Conservation (phyloP, 2,888 invertebrate genomes). For the Apantesis nais region DNA sequence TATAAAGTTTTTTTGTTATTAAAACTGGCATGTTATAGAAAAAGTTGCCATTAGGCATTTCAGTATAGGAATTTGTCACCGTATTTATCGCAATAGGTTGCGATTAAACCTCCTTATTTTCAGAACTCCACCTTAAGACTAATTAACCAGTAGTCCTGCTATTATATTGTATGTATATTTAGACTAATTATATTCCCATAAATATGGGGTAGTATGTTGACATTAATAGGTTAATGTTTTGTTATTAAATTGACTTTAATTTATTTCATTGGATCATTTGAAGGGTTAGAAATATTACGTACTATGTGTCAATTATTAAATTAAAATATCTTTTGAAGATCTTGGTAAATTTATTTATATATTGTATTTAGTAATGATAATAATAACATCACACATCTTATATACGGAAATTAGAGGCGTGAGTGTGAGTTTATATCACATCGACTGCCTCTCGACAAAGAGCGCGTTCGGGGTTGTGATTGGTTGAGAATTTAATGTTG, state of each 20-base stretch:
- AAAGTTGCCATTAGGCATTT: not conserved
- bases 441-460: too few species aligned
- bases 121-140: constrained; percentile 9
- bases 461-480: too few species aligned
- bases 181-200: constrained; percentile 35
- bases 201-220: constrained; percentile 15
- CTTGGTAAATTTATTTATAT: too few species aligned
- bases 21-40: not conserved
- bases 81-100: not conserved
- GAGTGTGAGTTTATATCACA: too few species aligned
- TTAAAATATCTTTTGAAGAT: too few species aligned
- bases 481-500: too few species aligned
- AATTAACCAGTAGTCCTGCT: constrained; percentile 8
- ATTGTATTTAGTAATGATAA: too few species aligned
- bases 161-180: constrained; percentile 21
- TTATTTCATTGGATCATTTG: not conserved
- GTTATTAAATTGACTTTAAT: constrained; percentile 3
- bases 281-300: not conserved
- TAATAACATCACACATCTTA: too few species aligned
- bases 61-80: too few species aligned
- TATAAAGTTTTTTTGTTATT: not conserved
- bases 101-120: not conserved
- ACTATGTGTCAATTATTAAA: not conserved
- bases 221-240: constrained; percentile 12
- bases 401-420: too few species aligned